A percentile compares a stretch with the other conserved stretches of the same genome.
phyloP scores from a whole-genome alignment of 2,888 invertebrate genomes.

The Bursaphelenchus okinawaensis region DNA sequence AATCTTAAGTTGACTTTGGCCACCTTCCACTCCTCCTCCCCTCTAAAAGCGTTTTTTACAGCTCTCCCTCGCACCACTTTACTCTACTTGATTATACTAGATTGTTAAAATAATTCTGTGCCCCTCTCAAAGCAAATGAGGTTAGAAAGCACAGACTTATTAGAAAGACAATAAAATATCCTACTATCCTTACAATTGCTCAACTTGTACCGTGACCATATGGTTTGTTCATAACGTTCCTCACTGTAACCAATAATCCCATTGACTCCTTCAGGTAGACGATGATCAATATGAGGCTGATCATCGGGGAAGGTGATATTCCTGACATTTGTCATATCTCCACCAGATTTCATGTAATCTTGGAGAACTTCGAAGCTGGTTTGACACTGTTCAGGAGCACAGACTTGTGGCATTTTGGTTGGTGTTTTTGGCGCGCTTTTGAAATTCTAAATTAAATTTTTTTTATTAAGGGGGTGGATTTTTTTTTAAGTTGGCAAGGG shows the following conservation, averaged over 20 bases:
- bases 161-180: too few species aligned
- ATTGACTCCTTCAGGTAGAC: background rate
- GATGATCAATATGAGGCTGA: background rate
- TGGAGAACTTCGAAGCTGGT: background rate
- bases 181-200: background rate
- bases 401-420: background rate
- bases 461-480: background rate
- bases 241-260: background rate
- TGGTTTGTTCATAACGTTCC: background rate
- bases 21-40: too few species aligned
- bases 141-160: too few species aligned
- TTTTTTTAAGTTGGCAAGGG: background rate
- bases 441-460: background rate
- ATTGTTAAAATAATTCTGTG: too few species aligned
- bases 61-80: too few species aligned
- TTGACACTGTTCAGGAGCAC: background rate
- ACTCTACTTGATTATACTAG: too few species aligned
- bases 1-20: too few species aligned
- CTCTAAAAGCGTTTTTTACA: too few species aligned
- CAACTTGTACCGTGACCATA: background rate
- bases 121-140: too few species aligned
- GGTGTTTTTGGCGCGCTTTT: background rate
- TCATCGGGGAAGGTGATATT: background rate
- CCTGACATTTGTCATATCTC: background rate
- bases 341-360: background rate